phyloP scores from a whole-genome alignment of 2,113 vertebrate species.

The Oreotrochilus melanogaster region DNA sequence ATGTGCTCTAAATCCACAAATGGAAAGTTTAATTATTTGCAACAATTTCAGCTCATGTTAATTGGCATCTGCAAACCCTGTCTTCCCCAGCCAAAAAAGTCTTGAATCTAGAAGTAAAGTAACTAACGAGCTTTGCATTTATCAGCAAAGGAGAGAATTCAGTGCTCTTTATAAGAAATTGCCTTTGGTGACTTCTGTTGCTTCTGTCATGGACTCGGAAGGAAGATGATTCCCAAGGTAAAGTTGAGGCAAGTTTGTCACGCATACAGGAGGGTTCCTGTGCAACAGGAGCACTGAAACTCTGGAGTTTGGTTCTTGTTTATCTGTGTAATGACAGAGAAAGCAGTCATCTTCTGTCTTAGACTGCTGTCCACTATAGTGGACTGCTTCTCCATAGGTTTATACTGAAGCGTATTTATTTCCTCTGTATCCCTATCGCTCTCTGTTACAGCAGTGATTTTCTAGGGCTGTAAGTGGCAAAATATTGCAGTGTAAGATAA shows the following conservation, averaged over 20 bases:
- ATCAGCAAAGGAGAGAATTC: neutral
- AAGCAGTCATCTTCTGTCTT: neutral
- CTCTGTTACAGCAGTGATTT: neutral
- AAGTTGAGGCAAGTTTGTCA: neutral
- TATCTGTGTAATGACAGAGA: neutral
- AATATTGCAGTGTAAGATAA: neutral
- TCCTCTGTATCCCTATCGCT: neutral
- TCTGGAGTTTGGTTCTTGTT: neutral
- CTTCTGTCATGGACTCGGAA: neutral
- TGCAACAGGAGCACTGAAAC: neutral
- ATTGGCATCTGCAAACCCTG: neutral
- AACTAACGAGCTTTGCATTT: neutral
- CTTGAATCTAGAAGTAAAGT: neutral
- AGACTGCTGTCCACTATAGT: neutral
- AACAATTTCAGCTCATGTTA: neutral
- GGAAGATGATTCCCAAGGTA: neutral
- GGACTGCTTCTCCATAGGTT: neutral
- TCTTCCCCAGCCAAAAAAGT: neutral
- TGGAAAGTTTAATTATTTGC: neutral
- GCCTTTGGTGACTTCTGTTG: neutral
- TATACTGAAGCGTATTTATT: constrained; percentile 42
- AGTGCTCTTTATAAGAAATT: neutral
- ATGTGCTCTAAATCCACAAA: neutral
- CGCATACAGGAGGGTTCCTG: neutral
- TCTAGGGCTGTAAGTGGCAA: neutral